A percentile compares a stretch with the other conserved stretches of the same genome.
These are phyloP conservation scores for Danionella dracula DNA, from an alignment of 2,797 vertebrate species.

Conservation along the genomic window DNA sequence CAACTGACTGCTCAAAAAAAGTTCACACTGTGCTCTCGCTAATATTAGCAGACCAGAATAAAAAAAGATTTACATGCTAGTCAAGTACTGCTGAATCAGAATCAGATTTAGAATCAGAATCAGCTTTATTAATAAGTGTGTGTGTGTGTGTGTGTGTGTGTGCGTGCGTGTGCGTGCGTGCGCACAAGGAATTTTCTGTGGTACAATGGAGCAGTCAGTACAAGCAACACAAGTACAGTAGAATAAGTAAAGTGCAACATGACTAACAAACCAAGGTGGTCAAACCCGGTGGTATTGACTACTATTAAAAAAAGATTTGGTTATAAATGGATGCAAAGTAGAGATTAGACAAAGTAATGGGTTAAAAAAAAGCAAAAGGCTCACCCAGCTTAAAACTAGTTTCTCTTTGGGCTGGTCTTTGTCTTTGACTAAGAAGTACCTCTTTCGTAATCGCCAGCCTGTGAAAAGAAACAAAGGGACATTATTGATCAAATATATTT, in stretches of 20 bases:
- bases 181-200: too few relatives aligned
- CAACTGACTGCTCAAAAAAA: too few relatives aligned
- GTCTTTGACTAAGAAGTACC: slow-evolving; percentile 91
- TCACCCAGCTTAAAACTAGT: slow-evolving; percentile 92
- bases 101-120: too few relatives aligned
- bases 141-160: too few relatives aligned
- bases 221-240: too few relatives aligned
- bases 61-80: not conserved
- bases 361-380: slow-evolving; percentile 5
- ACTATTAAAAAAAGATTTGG: slow-evolving; percentile 1
- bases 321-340: too few relatives aligned
- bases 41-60: not conserved
- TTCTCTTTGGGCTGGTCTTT: slow-evolving; percentile 92
- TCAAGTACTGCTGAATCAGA: not conserved
- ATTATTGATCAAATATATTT: not conserved
- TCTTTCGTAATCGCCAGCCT: slow-evolving; percentile 98
- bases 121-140: too few relatives aligned
- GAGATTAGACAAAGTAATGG: too few relatives aligned
- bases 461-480: not conserved
- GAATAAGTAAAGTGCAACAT: too few relatives aligned
- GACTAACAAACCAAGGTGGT: too few relatives aligned
- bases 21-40: not conserved
- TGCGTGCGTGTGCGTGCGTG: too few relatives aligned
- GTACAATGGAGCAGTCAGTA: too few relatives aligned
- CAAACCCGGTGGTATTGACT: not conserved